Evolutionary conservation across 2,797 vertebrate species (phyloP), one percentile per base, ranked within the genome.

Genomic region (Poliocrania exsul): DNA sequence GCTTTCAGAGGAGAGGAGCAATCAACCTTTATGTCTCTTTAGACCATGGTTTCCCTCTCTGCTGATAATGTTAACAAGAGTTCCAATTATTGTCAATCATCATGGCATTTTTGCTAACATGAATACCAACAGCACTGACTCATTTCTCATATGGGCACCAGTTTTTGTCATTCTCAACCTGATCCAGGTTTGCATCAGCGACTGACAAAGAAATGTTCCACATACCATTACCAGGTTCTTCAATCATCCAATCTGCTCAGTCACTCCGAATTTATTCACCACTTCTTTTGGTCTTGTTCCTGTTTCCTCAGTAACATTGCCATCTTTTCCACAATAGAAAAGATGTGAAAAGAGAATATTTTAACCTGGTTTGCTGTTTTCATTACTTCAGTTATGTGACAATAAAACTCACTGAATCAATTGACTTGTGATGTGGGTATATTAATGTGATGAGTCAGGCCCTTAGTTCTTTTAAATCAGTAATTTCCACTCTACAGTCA

Each of bases 71-170:
- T 81, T 96, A 96, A 94, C 85, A 93, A 93, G 94, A 93, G 86
- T 86, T 95, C 69, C 93, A 94, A 95, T 96, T 95, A 95, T 96
- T 96, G 96, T 97, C 94, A 95, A 93, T 95, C 91, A 92, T 74
- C 57, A 12, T 56, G 66, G 65, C 81, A 40, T 95, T 96, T 95
- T 96, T 0, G 3, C 72, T 92, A 94, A 78, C 91, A 72, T 79
- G 94, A 95, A 95, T 89, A 72, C 56, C 87, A 94, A 86, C 86
- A 92, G 54, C 93, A 81, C 64, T 74, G 90, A 81, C 62, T 96
- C 54, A 71, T 95, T 95, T 92, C 84, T 92, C 42, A 54, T 25
- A 86, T 92, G 73, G 81, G 92, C 84, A 88, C 86, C 65, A 86
- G 89, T 70, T 96, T 96, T 92, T 94, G 79, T 91, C 81, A 83